Base-by-base conservation (phyloP, 2,113 vertebrate genomes). In the Fukomys damarensis region DNA sequence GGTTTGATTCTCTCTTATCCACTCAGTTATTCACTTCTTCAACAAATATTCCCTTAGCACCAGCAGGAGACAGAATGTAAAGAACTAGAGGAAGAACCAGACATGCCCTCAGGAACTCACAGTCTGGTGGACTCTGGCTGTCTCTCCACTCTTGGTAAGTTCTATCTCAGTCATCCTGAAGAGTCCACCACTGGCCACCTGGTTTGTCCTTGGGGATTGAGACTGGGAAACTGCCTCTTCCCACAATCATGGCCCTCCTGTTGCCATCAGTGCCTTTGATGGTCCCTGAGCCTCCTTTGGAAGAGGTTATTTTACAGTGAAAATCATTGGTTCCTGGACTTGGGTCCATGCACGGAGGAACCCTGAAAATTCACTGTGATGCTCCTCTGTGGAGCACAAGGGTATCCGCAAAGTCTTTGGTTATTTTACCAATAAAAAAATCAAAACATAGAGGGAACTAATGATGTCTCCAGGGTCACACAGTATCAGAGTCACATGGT, bases 201-300 rank as follows among this genome's bases (percentile, higher is more conserved):
- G 95, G 41, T n/a, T 83, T 83, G 35, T 85, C 82, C 59, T 91
- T 85, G 38, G 35, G 95, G 46, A 65, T 22, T 24, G 65, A 89
- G 30, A 35, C 83, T 13, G 11, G 56, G 9, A 95, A 94, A 72
- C n/a, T n/a, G 2, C 35, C 22, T 72, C 66, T 38, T 30, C 49
- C 38, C 13, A 9, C 3, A 6, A 5, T 35, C 0, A 2, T 1
- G 0, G 3, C 0, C 10, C 3, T 43, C 6, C 65, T 46, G 20
- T 20, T 43, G 38, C 19, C 68, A 80, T 5, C 59, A 82, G 19
- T 38, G 49, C 32, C 46, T 82, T 59, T 2, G 30, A 66, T 35
- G 6, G 22, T 13, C 63, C n/a, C 66, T 10, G 26, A 86, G 43
- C 16, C 49, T 94, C 43, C 20, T n/a, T 30, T 85, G n/a, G 65